Percentiles rank a stretch among this genome's conserved stretches.
Evolutionary conservation across 2,888 invertebrate species (phyloP).

Genomic region (Esperia sulphurella): DNA sequence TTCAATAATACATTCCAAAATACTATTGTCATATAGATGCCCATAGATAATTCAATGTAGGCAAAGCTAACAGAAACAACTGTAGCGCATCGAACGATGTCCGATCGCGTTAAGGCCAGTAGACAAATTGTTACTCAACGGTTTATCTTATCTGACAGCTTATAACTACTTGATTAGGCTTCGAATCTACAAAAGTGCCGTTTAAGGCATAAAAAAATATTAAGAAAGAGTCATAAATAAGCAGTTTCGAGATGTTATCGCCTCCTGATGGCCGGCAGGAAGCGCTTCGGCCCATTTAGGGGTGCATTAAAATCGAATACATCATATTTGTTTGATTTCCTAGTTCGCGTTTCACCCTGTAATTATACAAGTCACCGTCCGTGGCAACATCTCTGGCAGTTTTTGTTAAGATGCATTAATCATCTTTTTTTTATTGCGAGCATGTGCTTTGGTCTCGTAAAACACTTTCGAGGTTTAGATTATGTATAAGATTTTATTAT

Average conservation of each 20-base stretch:
- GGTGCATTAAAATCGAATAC: constrained; percentile 80
- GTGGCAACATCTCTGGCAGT: constrained; percentile 65
- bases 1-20: constrained; percentile 36
- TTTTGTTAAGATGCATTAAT: constrained; percentile 75
- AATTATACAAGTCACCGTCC: constrained; percentile 77
- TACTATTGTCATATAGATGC: constrained; percentile 3
- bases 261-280: constrained; percentile 62
- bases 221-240: constrained; percentile 65
- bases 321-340: constrained; percentile 81
- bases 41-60: no score
- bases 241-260: constrained; percentile 69
- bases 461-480: constrained; percentile 58
- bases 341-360: constrained; percentile 76
- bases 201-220: constrained; percentile 45
- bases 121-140: constrained; percentile 48
- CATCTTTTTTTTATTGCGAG: constrained; percentile 74
- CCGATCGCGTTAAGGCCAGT: constrained; percentile 30
- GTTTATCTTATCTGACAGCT: constrained; percentile 59
- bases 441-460: constrained; percentile 72
- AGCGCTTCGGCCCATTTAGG: constrained; percentile 77
- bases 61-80: constrained; percentile 23
- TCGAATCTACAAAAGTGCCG: constrained; percentile 61
- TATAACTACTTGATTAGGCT: constrained; percentile 61
- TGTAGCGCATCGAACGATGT: constrained; percentile 27
- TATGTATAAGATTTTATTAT: constrained; percentile 66